phyloP scores from a whole-genome alignment of 2,797 vertebrate species.

The Cryptoprocta ferox region DNA sequence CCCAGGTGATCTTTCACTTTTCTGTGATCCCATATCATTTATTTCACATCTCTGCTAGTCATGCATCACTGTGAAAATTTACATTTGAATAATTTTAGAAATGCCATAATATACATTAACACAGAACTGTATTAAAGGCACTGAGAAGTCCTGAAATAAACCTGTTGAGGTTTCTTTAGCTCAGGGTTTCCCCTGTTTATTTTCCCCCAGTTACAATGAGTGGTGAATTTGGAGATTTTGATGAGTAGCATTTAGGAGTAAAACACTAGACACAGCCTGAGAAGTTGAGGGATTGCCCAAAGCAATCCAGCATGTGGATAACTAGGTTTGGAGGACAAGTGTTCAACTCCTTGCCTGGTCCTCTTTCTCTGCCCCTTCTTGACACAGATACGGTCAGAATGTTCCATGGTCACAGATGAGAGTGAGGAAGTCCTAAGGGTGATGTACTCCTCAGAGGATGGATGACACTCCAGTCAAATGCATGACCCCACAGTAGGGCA shows the following conservation, averaged over 20 bases:
- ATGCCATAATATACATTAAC: background rate
- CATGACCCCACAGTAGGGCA: background rate
- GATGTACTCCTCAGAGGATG: background rate
- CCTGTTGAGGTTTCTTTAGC: background rate
- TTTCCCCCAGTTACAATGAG: background rate
- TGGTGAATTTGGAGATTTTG: background rate
- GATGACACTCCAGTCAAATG: background rate
- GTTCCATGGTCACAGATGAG: background rate
- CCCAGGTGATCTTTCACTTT: background rate
- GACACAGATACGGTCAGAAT: background rate
- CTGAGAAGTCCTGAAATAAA: background rate
- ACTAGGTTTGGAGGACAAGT: background rate
- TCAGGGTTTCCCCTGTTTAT: background rate
- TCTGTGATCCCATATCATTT: background rate
- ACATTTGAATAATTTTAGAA: slow-evolving; percentile 26
- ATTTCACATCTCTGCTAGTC: background rate
- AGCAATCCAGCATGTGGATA: background rate
- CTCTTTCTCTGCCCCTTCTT: background rate
- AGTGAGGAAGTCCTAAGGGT: background rate
- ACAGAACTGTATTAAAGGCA: slow-evolving; percentile 3
- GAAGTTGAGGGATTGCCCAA: background rate
- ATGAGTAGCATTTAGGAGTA: background rate
- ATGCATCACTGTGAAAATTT: background rate
- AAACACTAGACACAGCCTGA: background rate
- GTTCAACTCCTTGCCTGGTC: background rate